Conservation (phyloP, 2,888 invertebrate species). For the Dysmachus trigonus region DNA sequence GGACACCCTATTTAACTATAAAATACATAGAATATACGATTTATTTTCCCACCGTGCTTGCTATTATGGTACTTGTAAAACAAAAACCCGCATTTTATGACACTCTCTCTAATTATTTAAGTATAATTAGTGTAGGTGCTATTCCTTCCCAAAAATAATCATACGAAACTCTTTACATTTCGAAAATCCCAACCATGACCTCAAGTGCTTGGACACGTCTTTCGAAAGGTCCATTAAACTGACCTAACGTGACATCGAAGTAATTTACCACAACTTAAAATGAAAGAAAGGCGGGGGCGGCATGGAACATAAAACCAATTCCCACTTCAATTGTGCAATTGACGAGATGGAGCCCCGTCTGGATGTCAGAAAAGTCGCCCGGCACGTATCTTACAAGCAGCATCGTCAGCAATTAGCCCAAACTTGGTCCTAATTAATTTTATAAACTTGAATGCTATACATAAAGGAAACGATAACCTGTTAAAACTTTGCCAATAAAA, state of each 20-base stretch:
- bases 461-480: constrained; percentile 26
- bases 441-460: constrained; percentile 20
- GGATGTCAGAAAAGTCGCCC: constrained; percentile 1
- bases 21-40: not conserved
- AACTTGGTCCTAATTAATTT: constrained; percentile 29
- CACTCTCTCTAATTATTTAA: not conserved
- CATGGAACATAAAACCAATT: not conserved
- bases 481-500: constrained; percentile 34
- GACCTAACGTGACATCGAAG: not conserved
- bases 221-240: not conserved
- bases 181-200: not conserved
- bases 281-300: not conserved
- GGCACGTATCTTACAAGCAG: constrained; percentile 5
- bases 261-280: not conserved
- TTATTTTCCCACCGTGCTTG: too few relatives aligned
- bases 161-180: not conserved
- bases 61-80: not conserved
- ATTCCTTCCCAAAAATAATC: not conserved
- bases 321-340: not conserved
- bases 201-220: not conserved
- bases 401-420: constrained; percentile 10
- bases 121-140: not conserved
- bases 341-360: not conserved
- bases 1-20: not conserved
- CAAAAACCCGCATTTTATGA: not conserved